Evolutionary conservation across 2,113 vertebrate genomes (phyloP), one percentile per base, ranked within the genome.

Genomic region (Microcebus tavaratra): DNA sequence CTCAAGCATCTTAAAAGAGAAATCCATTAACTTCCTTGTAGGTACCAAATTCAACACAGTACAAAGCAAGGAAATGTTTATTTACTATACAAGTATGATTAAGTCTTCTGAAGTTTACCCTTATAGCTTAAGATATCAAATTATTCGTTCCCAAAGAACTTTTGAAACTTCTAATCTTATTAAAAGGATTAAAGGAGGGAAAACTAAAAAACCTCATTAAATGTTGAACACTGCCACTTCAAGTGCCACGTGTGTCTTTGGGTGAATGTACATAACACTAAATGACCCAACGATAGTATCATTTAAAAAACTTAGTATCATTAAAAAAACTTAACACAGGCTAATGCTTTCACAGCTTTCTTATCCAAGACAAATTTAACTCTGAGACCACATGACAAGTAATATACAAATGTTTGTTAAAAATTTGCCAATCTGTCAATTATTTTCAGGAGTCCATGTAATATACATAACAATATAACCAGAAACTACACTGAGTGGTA

Each of bases 61-160:
- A 93, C 82, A 96, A 97, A 93, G 55, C 73, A 85, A 96, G 90
- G 29, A 91, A 91, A 93, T 45, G 94, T 98, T 98, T 94, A 97
- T 96, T 96, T 95, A 91, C 93, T 89, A 91, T 31, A 80, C 65
- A 86, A 94, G 39, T 92, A 95, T 90, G 57, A 81, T 78, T 59
- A 95, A 91, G 55, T 96, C 72, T 80, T 70, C 86, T 72, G 0
- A 96, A 90, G 50, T 96, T 82, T 95, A 90, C 45, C 88, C 86
- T 88, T 34, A 36, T 81, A 92, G 42, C n/a, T 88, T 92, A 85
- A 94, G 36, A 93, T 84, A 86, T 48, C 68, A 95, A 93, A n/a
- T 93, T 93, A 91, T 50, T 87, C 87, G 45, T 94, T 94, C 79
- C 39, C 50, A 91, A 65, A 95, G 72, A 81, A 83, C 31, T 93